These are phyloP conservation scores for Perizoma flavofasciatum DNA, from an alignment of 2,888 invertebrate species.

Conservation along the genomic window DNA sequence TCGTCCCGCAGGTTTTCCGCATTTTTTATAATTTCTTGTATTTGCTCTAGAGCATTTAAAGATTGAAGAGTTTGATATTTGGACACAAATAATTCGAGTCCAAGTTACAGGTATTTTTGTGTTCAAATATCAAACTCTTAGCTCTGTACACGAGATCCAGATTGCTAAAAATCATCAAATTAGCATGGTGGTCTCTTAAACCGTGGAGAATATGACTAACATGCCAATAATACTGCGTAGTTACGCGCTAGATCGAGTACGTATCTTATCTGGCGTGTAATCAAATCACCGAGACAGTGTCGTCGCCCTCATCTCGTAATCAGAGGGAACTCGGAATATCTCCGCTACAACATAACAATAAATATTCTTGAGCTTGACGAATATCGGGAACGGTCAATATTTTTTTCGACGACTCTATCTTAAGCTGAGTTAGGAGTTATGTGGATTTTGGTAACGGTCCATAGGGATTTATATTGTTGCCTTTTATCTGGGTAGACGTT, in stretches of 20 bases:
- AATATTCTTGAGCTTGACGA: conserved; percentile 27
- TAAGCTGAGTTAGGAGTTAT: conserved; percentile 19
- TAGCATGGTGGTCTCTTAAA: not conserved
- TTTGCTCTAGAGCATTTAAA: no score
- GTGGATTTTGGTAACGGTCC: conserved; percentile 17
- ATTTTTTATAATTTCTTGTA: no score
- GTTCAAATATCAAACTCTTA: no score
- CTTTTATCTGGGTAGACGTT: not conserved
- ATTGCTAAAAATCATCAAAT: no score
- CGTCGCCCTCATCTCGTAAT: conserved; percentile 54
- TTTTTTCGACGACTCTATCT: conserved; percentile 19
- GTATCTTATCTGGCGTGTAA: conserved; percentile 51
- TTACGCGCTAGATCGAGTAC: conserved; percentile 12
- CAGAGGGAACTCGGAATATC: conserved; percentile 22
- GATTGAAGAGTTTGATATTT: no score
- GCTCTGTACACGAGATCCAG: no score
- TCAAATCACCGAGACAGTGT: conserved; percentile 47
- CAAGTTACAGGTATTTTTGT: no score
- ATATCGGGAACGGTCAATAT: conserved; percentile 28
- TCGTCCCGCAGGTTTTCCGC: no score
- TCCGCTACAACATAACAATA: conserved; percentile 14
- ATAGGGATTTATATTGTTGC: conserved; percentile 1
- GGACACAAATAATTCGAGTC: no score
- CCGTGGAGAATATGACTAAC: conserved; percentile 5
- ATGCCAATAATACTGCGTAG: conserved; percentile 4